These are phyloP conservation scores for Pampusana beccarii DNA, from an alignment of 2,113 vertebrate genomes.

Conservation along the genomic window DNA sequence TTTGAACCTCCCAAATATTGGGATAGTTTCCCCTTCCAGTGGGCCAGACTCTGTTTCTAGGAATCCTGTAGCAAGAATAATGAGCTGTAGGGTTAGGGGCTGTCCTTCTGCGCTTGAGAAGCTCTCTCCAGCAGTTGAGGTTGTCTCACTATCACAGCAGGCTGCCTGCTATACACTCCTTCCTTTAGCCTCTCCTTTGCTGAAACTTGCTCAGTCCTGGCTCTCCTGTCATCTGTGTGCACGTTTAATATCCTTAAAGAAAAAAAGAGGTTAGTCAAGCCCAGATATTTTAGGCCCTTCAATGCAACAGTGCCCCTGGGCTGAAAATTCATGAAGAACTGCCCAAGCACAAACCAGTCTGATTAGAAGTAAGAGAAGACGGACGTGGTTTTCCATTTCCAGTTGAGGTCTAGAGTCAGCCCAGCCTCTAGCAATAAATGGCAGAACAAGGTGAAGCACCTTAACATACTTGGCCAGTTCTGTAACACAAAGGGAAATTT, in stretches of 20 bases:
- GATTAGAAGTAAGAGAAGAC: background rate
- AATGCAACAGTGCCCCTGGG: background rate
- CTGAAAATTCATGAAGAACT: background rate
- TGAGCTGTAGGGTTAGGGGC: background rate
- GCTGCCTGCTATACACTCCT: background rate
- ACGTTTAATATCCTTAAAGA: background rate
- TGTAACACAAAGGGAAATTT: background rate
- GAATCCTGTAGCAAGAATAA: background rate
- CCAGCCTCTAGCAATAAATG: background rate
- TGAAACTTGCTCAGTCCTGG: background rate
- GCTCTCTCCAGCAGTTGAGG: background rate
- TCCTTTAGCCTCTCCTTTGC: background rate
- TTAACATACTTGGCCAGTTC: background rate
- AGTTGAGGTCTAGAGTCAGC: background rate
- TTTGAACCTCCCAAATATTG: background rate
- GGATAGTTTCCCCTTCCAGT: background rate
- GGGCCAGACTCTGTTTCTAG: background rate
- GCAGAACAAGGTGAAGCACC: background rate
- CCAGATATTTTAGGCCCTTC: background rate
- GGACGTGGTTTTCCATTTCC: background rate
- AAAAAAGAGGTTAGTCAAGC: background rate
- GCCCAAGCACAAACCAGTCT: background rate
- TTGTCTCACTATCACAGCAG: background rate
- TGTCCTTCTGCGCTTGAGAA: background rate
- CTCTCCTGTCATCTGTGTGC: background rate